Base-by-base conservation (phyloP, 2,797 vertebrate genomes). In the Schizopygopsis malacanthus region DNA sequence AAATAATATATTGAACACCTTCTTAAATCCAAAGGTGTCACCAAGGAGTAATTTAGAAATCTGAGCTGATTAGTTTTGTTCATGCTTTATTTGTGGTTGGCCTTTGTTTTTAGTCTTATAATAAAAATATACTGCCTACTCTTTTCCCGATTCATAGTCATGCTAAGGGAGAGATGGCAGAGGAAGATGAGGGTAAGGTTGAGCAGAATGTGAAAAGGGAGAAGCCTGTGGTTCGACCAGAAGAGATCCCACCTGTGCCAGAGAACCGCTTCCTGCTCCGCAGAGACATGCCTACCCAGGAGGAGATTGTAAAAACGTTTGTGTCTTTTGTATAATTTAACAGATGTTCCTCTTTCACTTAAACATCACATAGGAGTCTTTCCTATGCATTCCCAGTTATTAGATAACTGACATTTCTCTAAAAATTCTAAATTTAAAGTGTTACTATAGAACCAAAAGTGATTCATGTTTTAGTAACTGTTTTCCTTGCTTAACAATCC, bases 211-310 rank as follows among this genome's bases (percentile, higher is more conserved):
- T 94, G 0, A 98, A 97, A 91, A 95, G 98, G 90, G 97, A 97
- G 87, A 99, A 99, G 88, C 98, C 95, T 0, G 95, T 98, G 7
- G 98, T 99, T 85, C 96, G 98, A 73, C 97, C 97, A 7, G 98
- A 99, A 93, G 98, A 99, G 92, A 99, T 99, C 88, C 98, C 98
- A 65, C 97, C 98, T 0, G 98, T 99, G 89, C 98, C 98, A 18
- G 98, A 99, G 93, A 99, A 99, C 79, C 96, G 97, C 45, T 99
- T 99, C 92, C 93, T 99, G 89, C 95, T 99, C 25, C 95, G 98
- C 88, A 95, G 97, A 91, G 97, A 98, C 89, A 92, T 96, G 90
- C 97, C 97, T 9, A 90, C 92, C 50, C 93, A 95, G 91, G 92
- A 91, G 33, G 90, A 92, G 70, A 95, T 96, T 39, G 92, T 96